Percentiles rank a stretch among this genome's conserved stretches.
Conservation (phyloP, 2,888 invertebrate species). For the Lysandra bellargus region DNA sequence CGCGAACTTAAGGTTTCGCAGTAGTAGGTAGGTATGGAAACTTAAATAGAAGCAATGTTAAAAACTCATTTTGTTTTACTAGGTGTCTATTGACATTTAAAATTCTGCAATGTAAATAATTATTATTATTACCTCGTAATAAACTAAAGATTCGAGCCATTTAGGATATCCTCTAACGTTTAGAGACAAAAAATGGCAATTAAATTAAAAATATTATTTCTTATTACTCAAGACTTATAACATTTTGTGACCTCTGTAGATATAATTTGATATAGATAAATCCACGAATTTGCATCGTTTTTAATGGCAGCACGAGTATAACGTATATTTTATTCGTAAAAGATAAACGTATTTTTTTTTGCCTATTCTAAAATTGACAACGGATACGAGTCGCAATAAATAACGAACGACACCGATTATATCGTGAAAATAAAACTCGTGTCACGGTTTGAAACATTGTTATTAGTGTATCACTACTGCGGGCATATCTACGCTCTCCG, state of each 20-base stretch:
- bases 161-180: constrained; percentile 16
- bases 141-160: not conserved
- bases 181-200: not conserved
- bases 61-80: not conserved
- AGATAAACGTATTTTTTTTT: not conserved
- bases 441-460: constrained; percentile 30
- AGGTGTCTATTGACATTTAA: not conserved
- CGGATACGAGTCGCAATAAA: constrained; percentile 20
- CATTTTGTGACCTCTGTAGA: not conserved
- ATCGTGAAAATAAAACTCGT: constrained; percentile 24
- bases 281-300: not conserved
- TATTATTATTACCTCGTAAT: not conserved
- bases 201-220: not conserved
- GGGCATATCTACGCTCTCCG: constrained; percentile 24
- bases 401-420: constrained; percentile 16
- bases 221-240: not conserved
- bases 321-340: constrained; percentile 3
- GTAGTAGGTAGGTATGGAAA: not conserved
- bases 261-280: not conserved
- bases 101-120: not conserved
- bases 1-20: not conserved
- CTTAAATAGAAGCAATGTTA: not conserved
- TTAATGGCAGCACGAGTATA: not conserved
- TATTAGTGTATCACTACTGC: constrained; percentile 13
- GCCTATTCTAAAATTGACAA: constrained; percentile 21